Evolutionary conservation across 30 jellyfish, hydroid and myxozoan species (phyloP).

Genomic region (Chironex yamaguchii): DNA sequence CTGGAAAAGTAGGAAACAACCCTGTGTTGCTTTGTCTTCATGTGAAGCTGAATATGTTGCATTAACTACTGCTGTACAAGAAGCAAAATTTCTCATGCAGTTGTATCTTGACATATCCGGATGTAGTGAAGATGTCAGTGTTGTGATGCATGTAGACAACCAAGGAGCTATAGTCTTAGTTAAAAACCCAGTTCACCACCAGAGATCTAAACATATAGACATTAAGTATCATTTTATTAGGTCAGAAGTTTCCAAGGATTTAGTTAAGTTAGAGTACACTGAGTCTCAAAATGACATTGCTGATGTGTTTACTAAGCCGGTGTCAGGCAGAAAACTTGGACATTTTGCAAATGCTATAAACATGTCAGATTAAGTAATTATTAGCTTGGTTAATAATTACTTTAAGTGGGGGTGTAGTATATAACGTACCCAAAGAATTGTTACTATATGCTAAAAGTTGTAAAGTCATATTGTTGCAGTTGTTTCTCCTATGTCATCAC

Average conservation of each 20-base stretch:
- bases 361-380: too few relatives aligned
- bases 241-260: constrained; percentile 5
- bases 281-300: constrained; percentile 50
- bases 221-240: constrained; percentile 25
- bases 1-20: constrained; percentile 54
- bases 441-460: too few relatives aligned
- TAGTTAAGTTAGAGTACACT: constrained; percentile 20
- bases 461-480: too few relatives aligned
- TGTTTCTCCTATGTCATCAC: too few relatives aligned
- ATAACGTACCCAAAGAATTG: too few relatives aligned
- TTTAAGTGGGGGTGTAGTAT: too few relatives aligned
- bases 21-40: constrained; percentile 36
- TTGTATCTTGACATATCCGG: constrained; percentile 3
- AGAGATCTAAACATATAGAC: constrained; percentile 41
- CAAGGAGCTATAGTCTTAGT: constrained; percentile 28
- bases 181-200: constrained; percentile 32
- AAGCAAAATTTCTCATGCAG: constrained; percentile 22
- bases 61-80: constrained; percentile 28
- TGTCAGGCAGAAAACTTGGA: neutral
- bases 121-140: neutral
- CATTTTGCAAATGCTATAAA: too few relatives aligned
- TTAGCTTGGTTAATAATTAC: too few relatives aligned
- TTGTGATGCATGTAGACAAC: constrained; percentile 32
- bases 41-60: constrained; percentile 52
- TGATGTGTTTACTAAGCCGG: constrained; percentile 65